Evolutionary conservation across 2,797 vertebrate genomes (phyloP), one percentile per base, ranked within the genome.

Genomic region (Darevskia mixta): DNA sequence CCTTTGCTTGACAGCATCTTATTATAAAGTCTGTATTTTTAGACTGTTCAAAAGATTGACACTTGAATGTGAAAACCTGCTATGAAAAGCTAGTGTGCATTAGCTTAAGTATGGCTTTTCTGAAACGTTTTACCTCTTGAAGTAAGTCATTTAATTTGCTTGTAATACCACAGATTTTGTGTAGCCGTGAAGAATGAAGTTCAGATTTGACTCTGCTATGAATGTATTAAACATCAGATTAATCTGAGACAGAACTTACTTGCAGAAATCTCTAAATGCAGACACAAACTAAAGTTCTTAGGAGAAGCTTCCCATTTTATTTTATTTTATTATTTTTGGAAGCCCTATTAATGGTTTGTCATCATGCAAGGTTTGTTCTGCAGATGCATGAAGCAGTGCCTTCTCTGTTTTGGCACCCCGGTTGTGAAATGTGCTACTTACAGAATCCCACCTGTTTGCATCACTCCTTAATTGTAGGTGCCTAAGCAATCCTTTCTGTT

Each of bases 21-120:
- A 81, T 88, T 93, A 90, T 71, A 93, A 94, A 92, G 87, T 49
- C 86, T 75, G 64, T 55, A 84, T 87, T 94, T 93, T 94, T 94
- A 79, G 69, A 80, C 85, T 82, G 82, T 82, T 86, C 89, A 80
- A 88, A 83, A 87, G 87, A 86, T 38, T 35, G 81, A 38, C 0
- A 4, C 2, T 20, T 32, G 6, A 77, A 29, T 85, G 78, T 69
- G 75, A 89, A 94, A 91, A 91, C 86, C 23, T 45, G 79, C 27
- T 67, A 9, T 61, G 64, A 87, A 91, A 87, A 55, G 27, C 29
- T 86, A 35, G n/a, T 23, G 85, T 85, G 55, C 6, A 84, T 91
- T 73, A 1, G 0, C 80, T 41, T 32, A 92, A 79, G 20, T 43
- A 38, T 86, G 55, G 61, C 79, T 86, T 91, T 82, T 86, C 89